phyloP scores from a whole-genome alignment of 2,113 vertebrate species.

The Scopus umbretta region DNA sequence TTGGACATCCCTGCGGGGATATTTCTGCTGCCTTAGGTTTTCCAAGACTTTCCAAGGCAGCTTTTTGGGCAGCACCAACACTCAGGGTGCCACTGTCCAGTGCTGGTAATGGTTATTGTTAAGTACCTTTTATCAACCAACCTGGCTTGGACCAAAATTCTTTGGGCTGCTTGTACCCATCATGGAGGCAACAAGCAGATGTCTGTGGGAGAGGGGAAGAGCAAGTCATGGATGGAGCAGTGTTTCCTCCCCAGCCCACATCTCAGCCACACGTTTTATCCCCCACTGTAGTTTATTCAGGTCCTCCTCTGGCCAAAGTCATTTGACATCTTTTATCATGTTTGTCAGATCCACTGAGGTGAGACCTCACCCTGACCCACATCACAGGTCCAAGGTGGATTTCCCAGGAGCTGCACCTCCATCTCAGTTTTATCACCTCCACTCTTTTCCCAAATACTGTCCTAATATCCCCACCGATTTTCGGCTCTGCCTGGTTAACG shows the following conservation, averaged over 20 bases:
- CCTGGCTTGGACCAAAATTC: rapidly evolving
- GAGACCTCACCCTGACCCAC: rapidly evolving
- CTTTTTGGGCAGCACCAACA: rapidly evolving
- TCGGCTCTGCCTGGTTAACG: neutral
- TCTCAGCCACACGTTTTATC: neutral
- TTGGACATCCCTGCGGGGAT: neutral
- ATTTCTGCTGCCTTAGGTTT: neutral
- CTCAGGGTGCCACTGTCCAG: neutral
- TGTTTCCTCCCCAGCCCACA: neutral
- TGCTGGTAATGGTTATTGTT: neutral
- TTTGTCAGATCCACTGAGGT: rapidly evolving
- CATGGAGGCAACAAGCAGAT: rapidly evolving
- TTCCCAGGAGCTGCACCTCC: neutral
- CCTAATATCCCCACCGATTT: neutral
- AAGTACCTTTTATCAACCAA: neutral
- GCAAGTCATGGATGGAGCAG: neutral
- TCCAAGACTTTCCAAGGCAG: neutral
- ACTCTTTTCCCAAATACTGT: neutral
- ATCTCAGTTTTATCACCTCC: neutral
- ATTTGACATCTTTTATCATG: rapidly evolving
- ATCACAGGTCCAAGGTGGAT: rapidly evolving
- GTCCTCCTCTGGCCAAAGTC: neutral
- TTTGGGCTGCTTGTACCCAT: neutral
- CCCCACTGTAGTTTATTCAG: neutral
- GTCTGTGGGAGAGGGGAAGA: neutral